These are phyloP conservation scores for Merluccius polli DNA, from an alignment of 2,797 vertebrate genomes.

Conservation along the genomic window DNA sequence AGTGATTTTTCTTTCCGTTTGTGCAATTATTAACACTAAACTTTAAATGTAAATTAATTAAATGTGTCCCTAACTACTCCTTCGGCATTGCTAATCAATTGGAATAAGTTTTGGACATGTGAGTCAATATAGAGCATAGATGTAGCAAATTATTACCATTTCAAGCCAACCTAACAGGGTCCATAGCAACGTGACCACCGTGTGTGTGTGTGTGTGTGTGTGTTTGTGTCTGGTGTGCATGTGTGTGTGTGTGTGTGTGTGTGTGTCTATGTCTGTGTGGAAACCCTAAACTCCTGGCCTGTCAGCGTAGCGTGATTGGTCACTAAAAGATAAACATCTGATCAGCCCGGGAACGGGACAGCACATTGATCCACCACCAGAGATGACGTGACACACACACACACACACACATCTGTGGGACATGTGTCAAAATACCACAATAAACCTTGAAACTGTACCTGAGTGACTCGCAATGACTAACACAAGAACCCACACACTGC, in stretches of 20 bases:
- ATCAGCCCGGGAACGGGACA: slow-evolving; percentile 68
- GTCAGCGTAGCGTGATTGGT: slow-evolving; percentile 72
- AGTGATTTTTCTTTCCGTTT: background rate
- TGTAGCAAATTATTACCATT: background rate
- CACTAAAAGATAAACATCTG: slow-evolving; percentile 72
- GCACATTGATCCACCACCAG: slow-evolving; percentile 71
- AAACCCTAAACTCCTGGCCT: slow-evolving; percentile 60
- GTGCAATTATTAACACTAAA: background rate
- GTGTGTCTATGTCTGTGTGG: background rate
- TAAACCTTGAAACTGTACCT: slow-evolving; percentile 57
- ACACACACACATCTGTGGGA: slow-evolving; percentile 54
- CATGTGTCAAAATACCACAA: slow-evolving; percentile 69
- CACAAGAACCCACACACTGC: slow-evolving; percentile 48
- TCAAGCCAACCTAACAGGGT: background rate
- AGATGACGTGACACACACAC: slow-evolving; percentile 66
- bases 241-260: slow-evolving; percentile 3
- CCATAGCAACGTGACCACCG: background rate
- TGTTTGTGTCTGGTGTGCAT: background rate
- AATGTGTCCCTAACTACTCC: background rate
- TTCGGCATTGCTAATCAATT: background rate
- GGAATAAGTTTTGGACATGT: background rate
- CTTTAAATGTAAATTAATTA: background rate
- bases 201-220: background rate
- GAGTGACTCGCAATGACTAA: slow-evolving; percentile 54
- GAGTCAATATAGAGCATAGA: background rate